phyloP scores from a whole-genome alignment of 2,113 vertebrate species.

The Parotia lawesii region DNA sequence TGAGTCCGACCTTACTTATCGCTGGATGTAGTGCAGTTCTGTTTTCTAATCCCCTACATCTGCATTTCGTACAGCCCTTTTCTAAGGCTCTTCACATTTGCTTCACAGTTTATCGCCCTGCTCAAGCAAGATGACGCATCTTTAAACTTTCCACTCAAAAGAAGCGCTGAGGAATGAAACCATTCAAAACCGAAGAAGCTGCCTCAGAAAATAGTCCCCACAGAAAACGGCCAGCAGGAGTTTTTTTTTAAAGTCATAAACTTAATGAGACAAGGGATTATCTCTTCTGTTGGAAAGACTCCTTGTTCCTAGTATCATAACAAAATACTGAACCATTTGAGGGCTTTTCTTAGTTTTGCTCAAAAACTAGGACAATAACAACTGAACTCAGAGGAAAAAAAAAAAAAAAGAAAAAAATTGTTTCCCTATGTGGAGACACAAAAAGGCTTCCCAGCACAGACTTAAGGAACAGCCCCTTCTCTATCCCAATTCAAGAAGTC shows the following conservation, averaged over 20 bases:
- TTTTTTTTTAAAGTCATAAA: constrained; percentile 26
- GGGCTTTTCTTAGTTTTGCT: background rate
- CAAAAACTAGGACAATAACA: background rate
- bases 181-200: constrained; percentile 22
- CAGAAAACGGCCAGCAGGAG: background rate
- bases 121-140: constrained; percentile 41
- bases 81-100: constrained; percentile 47
- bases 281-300: constrained; percentile 9
- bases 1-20: constrained; percentile 43
- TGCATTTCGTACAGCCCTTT: constrained; percentile 47
- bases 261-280: constrained; percentile 17
- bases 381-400: background rate
- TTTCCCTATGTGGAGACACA: background rate
- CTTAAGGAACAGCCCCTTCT: background rate
- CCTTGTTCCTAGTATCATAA: background rate
- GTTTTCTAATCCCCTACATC: constrained; percentile 55
- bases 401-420: background rate
- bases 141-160: constrained; percentile 53
- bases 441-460: background rate
- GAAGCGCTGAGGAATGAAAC: constrained; percentile 38
- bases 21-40: constrained; percentile 26
- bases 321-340: background rate
- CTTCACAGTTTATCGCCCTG: constrained; percentile 32
- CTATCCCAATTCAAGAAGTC: background rate
- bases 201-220: background rate